Percentiles rank a stretch among this genome's conserved stretches.
phyloP scores from a whole-genome alignment of 2,888 invertebrate species.

The Morinoia aosen region DNA sequence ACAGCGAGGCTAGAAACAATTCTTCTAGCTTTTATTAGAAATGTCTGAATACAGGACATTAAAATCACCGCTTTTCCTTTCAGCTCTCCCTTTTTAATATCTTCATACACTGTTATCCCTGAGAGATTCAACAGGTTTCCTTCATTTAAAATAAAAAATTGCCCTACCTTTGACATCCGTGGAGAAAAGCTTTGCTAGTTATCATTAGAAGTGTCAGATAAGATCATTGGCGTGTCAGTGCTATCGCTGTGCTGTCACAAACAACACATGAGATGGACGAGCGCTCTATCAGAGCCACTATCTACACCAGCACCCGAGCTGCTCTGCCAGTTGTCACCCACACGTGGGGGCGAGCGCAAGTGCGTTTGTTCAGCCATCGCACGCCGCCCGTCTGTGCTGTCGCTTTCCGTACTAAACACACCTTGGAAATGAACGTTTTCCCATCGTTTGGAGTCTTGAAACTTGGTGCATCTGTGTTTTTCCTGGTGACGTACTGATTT shows the following conservation, averaged over 20 bases:
- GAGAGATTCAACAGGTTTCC: neutral
- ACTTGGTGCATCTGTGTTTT: neutral
- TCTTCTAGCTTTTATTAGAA: neutral
- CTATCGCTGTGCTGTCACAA: conserved; percentile 47
- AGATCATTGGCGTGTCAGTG: conserved; percentile 47
- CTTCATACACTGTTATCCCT: neutral
- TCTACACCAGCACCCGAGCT: neutral
- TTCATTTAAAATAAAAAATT: neutral
- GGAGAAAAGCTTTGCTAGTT: neutral
- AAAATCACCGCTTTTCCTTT: neutral
- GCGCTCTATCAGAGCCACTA: neutral
- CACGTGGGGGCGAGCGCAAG: neutral
- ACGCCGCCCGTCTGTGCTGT: neutral
- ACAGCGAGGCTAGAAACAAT: neutral
- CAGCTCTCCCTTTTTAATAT: neutral
- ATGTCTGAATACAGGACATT: neutral
- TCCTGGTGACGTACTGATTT: neutral
- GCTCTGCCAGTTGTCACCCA: neutral
- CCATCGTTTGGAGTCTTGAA: neutral
- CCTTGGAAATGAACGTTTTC: neutral
- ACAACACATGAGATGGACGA: conserved; percentile 30
- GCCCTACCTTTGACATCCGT: neutral
- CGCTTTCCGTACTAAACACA: neutral
- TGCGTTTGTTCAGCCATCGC: neutral
- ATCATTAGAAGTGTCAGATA: conserved; percentile 31